Evolutionary conservation across 2,888 invertebrate species (phyloP), one percentile per base, ranked within the genome.

Genomic region (Melinaea menophilus): DNA sequence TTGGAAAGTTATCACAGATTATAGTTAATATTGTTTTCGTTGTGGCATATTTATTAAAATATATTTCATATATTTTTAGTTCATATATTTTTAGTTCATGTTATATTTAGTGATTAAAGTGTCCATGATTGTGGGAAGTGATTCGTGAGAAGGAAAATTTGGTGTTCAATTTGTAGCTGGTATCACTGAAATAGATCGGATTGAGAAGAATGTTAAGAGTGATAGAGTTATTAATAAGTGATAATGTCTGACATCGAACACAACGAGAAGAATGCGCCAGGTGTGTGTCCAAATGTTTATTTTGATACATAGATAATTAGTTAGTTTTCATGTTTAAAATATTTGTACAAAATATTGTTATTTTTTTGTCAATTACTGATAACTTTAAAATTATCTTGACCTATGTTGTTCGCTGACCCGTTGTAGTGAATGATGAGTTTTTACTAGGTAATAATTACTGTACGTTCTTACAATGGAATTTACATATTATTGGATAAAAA

Each of bases 131-230:
- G 66, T 72, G 72, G 66, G 66, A 73, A 74, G 71, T 69, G 72
- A 79, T 76, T 75, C 75, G 78, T 74, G 74, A 72, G 73, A 76
- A 77, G 73, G 75, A 75, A 71, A 71, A 76, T 78, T 77, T 78
- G 73, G 72, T 22, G 72, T 69, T 69, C 70, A 72, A 76, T 78
- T 74, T 73, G 71, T 64, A 69, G 69, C 69, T 58, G 58, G 72
- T 73, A 73, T 73, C 66, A 71, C 59, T 66, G 58, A 22, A 22
- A 22, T 22, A 22, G 22, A 22, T 22, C 22, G 1, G 22, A 22
- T 22, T 22, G 22, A 22, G 22, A 22, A 22, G 22, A 22, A 22
- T 22, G 1, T 22, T 22, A 22, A 22, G 1, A 22, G 22, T 22
- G 22, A 22, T 22, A 22, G 1, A 22, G 22, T 22, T 22, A 22